A percentile compares a stretch with the other conserved stretches of the same genome.
These are phyloP conservation scores for Drosophila kanapiae DNA, from an alignment of 1,140 invertebrate species.

Conservation along the genomic window DNA sequence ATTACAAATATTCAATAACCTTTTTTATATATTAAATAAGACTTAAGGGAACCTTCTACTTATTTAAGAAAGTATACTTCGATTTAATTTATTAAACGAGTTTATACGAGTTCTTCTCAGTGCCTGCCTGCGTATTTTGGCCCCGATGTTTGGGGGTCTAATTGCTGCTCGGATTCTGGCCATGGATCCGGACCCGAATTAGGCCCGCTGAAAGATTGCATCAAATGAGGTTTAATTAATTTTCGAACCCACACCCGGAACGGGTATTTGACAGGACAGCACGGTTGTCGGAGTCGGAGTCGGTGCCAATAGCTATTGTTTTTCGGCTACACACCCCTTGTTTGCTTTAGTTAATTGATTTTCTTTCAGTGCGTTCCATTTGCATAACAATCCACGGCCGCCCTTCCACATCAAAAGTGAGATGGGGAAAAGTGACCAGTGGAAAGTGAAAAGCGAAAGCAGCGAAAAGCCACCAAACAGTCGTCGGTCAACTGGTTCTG, in stretches of 20 bases:
- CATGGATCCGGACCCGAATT: conserved; percentile 30
- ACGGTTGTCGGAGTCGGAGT: not conserved
- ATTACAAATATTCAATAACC: no score
- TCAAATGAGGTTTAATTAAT: conserved; percentile 81
- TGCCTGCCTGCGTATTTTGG: conserved; percentile 34
- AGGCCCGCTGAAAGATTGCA: conserved; percentile 54
- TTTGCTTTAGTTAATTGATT: conserved; percentile 81
- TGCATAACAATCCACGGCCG: conserved; percentile 67
- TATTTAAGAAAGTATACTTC: no score
- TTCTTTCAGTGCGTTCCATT: conserved; percentile 77
- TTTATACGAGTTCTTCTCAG: no score
- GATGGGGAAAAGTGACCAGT: conserved; percentile 11
- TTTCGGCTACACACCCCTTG: conserved; percentile 35
- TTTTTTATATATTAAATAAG: no score
- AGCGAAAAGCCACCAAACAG: conserved; percentile 35
- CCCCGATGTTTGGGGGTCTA: conserved; percentile 60
- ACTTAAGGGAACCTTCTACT: no score
- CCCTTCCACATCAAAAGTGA: conserved; percentile 20
- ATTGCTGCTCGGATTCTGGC: conserved; percentile 54
- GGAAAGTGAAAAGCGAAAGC: conserved; percentile 45
- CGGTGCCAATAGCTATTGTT: conserved; percentile 29
- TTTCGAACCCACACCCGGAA: conserved; percentile 46
- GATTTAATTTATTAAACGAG: no score
- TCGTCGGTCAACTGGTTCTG: conserved; percentile 23
- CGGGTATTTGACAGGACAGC: conserved; percentile 44